These are phyloP conservation scores for Chrysina gloriosa DNA, from an alignment of 2,888 invertebrate species.

Conservation along the genomic window DNA sequence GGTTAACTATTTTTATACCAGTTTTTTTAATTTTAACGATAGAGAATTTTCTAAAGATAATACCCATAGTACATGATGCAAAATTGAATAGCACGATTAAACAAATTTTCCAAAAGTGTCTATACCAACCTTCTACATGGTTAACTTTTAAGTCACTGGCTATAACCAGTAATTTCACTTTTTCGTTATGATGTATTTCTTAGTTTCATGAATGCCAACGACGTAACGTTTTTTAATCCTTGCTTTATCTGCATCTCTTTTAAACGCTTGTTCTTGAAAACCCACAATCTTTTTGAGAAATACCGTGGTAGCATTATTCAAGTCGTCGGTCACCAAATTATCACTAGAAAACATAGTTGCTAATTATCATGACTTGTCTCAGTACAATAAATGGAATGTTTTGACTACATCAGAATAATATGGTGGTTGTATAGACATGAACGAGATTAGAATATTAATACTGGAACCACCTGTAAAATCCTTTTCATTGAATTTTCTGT, in stretches of 20 bases:
- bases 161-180: conserved; percentile 71
- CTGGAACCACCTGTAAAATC: too few relatives aligned
- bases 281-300: conserved; percentile 69
- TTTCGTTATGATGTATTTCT: conserved; percentile 69
- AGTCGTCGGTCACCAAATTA: conserved; percentile 69
- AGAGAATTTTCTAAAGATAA: too few relatives aligned
- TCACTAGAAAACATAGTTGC: conserved; percentile 54
- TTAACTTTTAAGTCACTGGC: conserved; percentile 72
- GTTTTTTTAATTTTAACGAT: too few relatives aligned
- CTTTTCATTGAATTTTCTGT: too few relatives aligned
- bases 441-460: too few relatives aligned
- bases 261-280: conserved; percentile 72
- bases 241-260: conserved; percentile 71
- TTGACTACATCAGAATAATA: too few relatives aligned
- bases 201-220: conserved; percentile 72
- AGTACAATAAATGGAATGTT: too few relatives aligned
- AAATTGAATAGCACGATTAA: conserved; percentile 8
- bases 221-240: conserved; percentile 70
- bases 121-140: conserved; percentile 46
- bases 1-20: too few relatives aligned
- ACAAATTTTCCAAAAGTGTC: neutral
- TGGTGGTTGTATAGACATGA: too few relatives aligned
- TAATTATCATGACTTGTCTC: neutral
- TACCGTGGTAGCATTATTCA: conserved; percentile 66
- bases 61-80: too few relatives aligned